Conservation (phyloP, 2,113 vertebrate genomes). For the Neodon shergylaensis region DNA sequence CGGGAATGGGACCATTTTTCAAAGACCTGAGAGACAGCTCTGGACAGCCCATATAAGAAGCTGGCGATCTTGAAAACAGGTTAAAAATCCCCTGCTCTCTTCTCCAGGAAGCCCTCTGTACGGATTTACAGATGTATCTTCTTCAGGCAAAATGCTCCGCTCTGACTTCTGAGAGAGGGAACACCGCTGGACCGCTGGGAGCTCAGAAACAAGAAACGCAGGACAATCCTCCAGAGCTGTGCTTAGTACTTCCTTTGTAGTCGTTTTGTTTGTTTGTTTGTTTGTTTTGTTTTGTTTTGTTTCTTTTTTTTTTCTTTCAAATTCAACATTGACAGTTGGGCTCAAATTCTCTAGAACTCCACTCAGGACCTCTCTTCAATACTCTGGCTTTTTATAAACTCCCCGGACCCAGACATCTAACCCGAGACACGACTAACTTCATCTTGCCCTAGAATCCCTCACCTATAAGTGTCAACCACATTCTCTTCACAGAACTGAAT, state of each 20-base stretch:
- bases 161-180: not conserved
- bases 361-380: not conserved
- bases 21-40: not conserved
- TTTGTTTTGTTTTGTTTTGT: not conserved
- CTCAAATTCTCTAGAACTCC: not conserved
- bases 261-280: not conserved
- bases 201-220: not conserved
- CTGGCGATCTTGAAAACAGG: slow-evolving; percentile 31
- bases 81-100: slow-evolving; percentile 6
- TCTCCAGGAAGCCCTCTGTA: not conserved
- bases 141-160: not conserved
- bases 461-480: too few species aligned
- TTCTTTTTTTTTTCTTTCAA: not conserved
- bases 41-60: not conserved
- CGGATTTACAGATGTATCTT: not conserved
- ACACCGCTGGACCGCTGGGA: not conserved
- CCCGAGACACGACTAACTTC: not conserved
- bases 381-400: slow-evolving; percentile 11
- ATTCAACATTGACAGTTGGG: not conserved
- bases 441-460: not conserved
- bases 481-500: not conserved
- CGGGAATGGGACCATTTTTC: not conserved
- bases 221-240: not conserved
- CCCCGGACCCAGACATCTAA: not conserved
- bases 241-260: not conserved